Percentiles rank a stretch among this genome's conserved stretches.
phyloP scores from a whole-genome alignment of 2,113 vertebrate species.

The Tetraodon nigroviridis region DNA sequence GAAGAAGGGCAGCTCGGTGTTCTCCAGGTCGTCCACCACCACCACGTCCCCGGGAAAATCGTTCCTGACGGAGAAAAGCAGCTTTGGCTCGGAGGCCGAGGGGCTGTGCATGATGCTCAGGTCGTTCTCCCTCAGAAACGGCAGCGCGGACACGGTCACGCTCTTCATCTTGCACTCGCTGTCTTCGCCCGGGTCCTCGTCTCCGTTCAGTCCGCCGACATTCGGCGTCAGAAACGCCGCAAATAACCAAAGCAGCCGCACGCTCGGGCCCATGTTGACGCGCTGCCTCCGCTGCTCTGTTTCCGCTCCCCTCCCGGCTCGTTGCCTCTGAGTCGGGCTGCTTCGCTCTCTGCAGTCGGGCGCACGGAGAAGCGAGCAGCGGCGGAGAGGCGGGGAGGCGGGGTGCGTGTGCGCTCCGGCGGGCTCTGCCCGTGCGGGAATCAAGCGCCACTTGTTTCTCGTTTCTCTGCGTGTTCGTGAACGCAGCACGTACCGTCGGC shows the following conservation, averaged over 20 bases:
- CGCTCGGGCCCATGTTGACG: slow-evolving; percentile 66
- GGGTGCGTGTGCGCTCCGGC: slow-evolving; percentile 13
- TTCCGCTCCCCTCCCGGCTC: slow-evolving; percentile 31
- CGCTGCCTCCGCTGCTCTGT: slow-evolving; percentile 53
- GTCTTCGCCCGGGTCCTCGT: slow-evolving; percentile 84
- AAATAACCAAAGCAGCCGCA: slow-evolving; percentile 43
- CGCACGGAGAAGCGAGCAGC: slow-evolving; percentile 22
- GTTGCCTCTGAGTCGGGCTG: slow-evolving; percentile 16
- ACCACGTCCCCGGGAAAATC: slow-evolving; percentile 97
- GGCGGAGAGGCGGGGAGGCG: slow-evolving; percentile 4
- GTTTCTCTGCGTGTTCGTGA: slow-evolving; percentile 8
- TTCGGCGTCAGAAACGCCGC: slow-evolving; percentile 16
- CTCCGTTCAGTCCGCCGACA: slow-evolving; percentile 62
- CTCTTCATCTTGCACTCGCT: slow-evolving; percentile 96
- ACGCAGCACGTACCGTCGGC: background rate
- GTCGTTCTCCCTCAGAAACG: slow-evolving; percentile 96
- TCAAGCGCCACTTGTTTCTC: slow-evolving; percentile 46
- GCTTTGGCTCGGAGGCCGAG: slow-evolving; percentile 97
- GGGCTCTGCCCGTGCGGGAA: slow-evolving; percentile 36
- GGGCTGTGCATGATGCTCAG: slow-evolving; percentile 99
- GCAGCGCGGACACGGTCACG: slow-evolving; percentile 97
- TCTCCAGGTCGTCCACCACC: slow-evolving; percentile 97
- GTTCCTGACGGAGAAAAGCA: slow-evolving; percentile 96
- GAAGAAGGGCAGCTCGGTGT: slow-evolving; percentile 97
- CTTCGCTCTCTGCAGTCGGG: slow-evolving; percentile 24